Evolutionary conservation across 2,797 vertebrate species (phyloP).

Genomic region (Hylomyscus alleni): DNA sequence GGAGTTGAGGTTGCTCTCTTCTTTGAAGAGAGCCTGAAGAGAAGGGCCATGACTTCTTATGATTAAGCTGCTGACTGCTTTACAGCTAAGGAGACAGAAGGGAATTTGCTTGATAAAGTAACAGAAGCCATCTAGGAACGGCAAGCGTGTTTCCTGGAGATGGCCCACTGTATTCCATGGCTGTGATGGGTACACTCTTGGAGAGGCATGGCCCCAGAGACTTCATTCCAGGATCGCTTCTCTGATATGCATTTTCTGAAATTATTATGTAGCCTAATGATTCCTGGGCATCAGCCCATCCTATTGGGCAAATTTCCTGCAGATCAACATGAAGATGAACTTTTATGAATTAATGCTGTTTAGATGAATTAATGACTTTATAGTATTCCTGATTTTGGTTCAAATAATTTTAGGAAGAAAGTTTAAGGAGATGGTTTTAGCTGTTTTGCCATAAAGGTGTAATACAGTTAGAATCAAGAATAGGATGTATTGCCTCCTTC

Average conservation of each 20-base stretch:
- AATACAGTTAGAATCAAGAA: not conserved
- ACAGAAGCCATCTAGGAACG: not conserved
- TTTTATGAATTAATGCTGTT: not conserved
- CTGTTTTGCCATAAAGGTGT: not conserved
- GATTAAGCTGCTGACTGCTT: constrained; percentile 63
- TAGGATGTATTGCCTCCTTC: not conserved
- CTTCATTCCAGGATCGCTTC: not conserved
- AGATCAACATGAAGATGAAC: not conserved
- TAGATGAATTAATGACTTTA: not conserved
- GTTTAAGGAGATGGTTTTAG: not conserved
- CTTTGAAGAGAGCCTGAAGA: constrained; percentile 58
- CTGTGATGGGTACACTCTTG: not conserved
- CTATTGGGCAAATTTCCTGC: not conserved
- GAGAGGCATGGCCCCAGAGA: not conserved
- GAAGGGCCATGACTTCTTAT: constrained; percentile 59
- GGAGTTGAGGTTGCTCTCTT: not conserved
- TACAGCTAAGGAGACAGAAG: constrained; percentile 66
- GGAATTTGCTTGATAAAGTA: not conserved
- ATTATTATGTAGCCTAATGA: not conserved
- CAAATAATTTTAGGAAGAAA: not conserved
- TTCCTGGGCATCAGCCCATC: not conserved
- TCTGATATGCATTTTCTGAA: not conserved
- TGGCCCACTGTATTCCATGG: not conserved
- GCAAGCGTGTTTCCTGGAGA: not conserved
- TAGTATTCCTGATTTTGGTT: not conserved